phyloP scores from a whole-genome alignment of 2,888 invertebrate genomes.

The Arrhopalites spinosus region DNA sequence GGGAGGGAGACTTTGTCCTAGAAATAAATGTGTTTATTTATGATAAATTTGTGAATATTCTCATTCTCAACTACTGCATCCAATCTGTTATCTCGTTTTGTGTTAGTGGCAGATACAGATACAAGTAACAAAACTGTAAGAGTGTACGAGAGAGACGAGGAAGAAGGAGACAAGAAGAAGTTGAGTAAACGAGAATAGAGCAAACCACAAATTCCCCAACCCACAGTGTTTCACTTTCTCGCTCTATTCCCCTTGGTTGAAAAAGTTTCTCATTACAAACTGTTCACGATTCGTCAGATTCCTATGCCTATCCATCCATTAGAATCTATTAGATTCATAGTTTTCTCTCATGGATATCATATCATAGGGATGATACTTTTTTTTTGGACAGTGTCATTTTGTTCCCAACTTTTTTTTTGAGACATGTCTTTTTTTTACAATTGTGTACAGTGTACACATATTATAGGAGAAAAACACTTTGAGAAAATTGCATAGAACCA shows the following conservation, averaged over 20 bases:
- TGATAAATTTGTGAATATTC: conserved; percentile 29
- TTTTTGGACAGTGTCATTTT: no score
- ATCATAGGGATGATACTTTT: no score
- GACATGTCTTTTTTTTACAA: no score
- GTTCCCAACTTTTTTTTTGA: no score
- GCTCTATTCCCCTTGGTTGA: conserved; percentile 22
- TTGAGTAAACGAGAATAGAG: neutral
- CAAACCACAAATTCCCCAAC: conserved; percentile 18
- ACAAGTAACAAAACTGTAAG: neutral
- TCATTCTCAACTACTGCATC: conserved; percentile 7
- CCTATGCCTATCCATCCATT: conserved; percentile 30
- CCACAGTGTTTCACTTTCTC: conserved; percentile 9
- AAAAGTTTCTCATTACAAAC: conserved; percentile 35
- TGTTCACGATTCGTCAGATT: conserved; percentile 13
- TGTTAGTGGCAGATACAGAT: neutral
- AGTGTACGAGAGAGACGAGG: neutral
- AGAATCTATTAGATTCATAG: conserved; percentile 9
- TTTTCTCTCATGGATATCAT: no score
- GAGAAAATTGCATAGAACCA: no score
- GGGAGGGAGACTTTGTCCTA: no score
- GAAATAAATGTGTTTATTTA: conserved; percentile 12
- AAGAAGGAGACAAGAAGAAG: neutral
- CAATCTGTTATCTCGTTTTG: neutral
- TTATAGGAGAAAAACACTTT: no score
- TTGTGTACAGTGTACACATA: no score